Conservation (phyloP, 2,113 vertebrate genomes). For the Pardalotus punctatus region DNA sequence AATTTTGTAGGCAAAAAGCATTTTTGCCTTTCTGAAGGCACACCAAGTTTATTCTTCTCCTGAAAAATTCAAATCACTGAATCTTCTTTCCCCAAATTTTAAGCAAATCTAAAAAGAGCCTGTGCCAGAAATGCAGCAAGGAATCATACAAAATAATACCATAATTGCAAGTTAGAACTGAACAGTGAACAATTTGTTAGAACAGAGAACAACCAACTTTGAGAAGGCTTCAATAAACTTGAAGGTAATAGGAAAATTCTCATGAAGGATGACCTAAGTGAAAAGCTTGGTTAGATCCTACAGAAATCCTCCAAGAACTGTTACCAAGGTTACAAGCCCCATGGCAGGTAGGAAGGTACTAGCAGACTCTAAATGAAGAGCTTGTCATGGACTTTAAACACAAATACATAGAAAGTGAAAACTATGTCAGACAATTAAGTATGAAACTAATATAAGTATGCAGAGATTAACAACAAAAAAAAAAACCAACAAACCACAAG, state of each 20-base stretch:
- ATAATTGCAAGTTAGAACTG: background rate
- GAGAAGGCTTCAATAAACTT: background rate
- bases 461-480: background rate
- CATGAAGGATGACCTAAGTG: background rate
- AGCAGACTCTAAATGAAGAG: background rate
- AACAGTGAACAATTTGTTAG: background rate
- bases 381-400: background rate
- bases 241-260: background rate
- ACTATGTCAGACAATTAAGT: background rate
- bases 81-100: background rate
- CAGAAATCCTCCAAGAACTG: background rate
- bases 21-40: background rate
- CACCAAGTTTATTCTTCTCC: background rate
- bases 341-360: background rate
- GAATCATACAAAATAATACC: background rate
- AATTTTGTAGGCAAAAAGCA: background rate
- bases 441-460: background rate
- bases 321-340: background rate
- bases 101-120: background rate
- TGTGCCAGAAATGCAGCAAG: background rate
- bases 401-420: background rate
- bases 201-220: background rate
- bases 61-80: background rate
- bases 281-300: background rate
- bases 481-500: background rate